Percentiles rank a stretch among this genome's conserved stretches.
These are phyloP conservation scores for Bombus picipes DNA, from an alignment of 1,140 invertebrate species.

Conservation along the genomic window DNA sequence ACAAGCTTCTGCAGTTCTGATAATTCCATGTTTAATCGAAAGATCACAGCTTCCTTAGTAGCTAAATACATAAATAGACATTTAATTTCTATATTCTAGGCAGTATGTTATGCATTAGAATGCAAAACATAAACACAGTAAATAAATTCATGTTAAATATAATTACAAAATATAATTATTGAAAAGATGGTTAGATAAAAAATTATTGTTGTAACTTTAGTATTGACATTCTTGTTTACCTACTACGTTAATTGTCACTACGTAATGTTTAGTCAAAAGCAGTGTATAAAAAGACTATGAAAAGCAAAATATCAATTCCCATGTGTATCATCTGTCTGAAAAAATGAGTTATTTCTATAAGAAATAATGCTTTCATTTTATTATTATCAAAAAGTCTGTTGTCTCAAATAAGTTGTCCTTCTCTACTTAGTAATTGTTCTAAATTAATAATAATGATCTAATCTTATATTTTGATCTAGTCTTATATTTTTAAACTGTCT, in stretches of 20 bases:
- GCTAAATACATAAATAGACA: conserved; percentile 41
- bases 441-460: background rate
- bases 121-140: conserved; percentile 13
- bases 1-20: conserved; percentile 31
- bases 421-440: background rate
- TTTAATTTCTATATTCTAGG: conserved; percentile 21
- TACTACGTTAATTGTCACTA: background rate
- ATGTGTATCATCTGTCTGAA: background rate
- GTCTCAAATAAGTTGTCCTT: background rate
- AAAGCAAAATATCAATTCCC: background rate
- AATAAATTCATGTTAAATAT: conserved; percentile 5
- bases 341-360: background rate
- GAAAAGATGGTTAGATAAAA: conserved; percentile 13
- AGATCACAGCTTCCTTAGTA: conserved; percentile 43
- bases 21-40: conserved; percentile 33
- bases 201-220: conserved; percentile 4
- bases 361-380: conserved; percentile 3
- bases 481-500: background rate
- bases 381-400: background rate
- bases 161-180: conserved; percentile 8
- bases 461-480: background rate
- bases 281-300: background rate
- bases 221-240: conserved; percentile 17
- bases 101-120: conserved; percentile 6
- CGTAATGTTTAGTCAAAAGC: background rate